Conservation (phyloP, 2,797 vertebrate genomes). For the Myripristis murdjan region DNA sequence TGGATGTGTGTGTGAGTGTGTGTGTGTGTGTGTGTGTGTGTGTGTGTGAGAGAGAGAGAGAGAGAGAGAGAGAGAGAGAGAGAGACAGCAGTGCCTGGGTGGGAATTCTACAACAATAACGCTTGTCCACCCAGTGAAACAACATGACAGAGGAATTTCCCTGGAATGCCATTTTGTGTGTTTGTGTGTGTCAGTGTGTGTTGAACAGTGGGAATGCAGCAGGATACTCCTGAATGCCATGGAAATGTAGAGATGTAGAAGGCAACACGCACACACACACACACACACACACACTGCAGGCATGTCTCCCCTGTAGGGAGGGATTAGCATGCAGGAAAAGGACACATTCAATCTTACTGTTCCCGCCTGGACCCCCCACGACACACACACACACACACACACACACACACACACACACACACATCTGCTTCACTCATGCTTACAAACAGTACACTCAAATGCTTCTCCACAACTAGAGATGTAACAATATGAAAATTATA, state of each 20-base stretch:
- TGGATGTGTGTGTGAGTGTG: slow-evolving; percentile 47
- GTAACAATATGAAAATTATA: no score
- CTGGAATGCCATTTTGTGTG: slow-evolving; percentile 65
- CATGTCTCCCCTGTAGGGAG: slow-evolving; percentile 75
- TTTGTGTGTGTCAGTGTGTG: slow-evolving; percentile 49
- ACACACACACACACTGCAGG: slow-evolving; percentile 70
- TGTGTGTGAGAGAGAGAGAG: slow-evolving; percentile 9
- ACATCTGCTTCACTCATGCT: slow-evolving; percentile 41
- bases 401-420: slow-evolving; percentile 16
- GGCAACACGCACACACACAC: slow-evolving; percentile 33
- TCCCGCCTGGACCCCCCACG: slow-evolving; percentile 68
- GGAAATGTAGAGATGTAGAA: slow-evolving; percentile 45
- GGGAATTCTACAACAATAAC: slow-evolving; percentile 76
- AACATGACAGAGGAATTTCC: slow-evolving; percentile 80
- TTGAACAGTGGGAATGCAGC: slow-evolving; percentile 56
- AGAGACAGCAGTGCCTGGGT: slow-evolving; percentile 58
- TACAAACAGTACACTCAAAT: slow-evolving; percentile 31
- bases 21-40: slow-evolving; percentile 35
- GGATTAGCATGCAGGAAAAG: slow-evolving; percentile 81
- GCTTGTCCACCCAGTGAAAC: slow-evolving; percentile 65
- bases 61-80: neutral
- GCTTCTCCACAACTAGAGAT: neutral
- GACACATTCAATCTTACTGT: slow-evolving; percentile 52
- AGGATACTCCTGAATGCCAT: slow-evolving; percentile 44
- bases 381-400: slow-evolving; percentile 17